Percentiles rank a stretch among this genome's conserved stretches.
phyloP scores from a whole-genome alignment of 2,113 vertebrate genomes.

The Malaclemys terrapin region DNA sequence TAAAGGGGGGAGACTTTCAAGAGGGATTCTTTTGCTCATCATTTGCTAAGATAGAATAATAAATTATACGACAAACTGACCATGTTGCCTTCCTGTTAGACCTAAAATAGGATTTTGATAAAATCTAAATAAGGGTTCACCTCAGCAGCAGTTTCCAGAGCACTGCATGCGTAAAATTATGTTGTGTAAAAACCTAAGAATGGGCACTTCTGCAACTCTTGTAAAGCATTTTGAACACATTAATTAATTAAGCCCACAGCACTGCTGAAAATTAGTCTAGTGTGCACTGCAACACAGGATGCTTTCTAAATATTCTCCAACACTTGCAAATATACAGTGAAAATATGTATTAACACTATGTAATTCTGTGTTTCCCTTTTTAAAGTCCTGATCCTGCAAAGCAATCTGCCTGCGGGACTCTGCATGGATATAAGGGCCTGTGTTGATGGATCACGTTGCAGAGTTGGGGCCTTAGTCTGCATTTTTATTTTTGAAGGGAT shows the following conservation, averaged over 20 bases:
- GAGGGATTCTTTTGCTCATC: neutral
- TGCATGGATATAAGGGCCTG: no score
- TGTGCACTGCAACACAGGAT: no score
- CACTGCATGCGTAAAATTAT: neutral
- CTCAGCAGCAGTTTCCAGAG: neutral
- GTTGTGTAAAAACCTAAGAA: neutral
- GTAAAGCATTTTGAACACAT: neutral
- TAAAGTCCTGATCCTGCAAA: no score
- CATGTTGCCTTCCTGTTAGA: rapidly evolving
- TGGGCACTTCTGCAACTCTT: neutral
- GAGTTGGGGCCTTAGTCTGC: no score
- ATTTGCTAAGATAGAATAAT: neutral
- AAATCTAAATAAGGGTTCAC: neutral
- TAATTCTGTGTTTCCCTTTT: no score
- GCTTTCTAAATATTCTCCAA: no score
- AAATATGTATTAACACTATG: no score
- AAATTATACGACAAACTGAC: neutral
- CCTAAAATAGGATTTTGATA: neutral
- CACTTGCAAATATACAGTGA: no score
- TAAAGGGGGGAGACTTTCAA: neutral
- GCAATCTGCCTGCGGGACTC: no score
- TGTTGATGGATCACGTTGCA: no score
- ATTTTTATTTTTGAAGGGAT: no score
- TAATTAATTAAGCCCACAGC: neutral
- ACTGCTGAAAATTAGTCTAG: neutral